Percentiles rank a stretch among this genome's conserved stretches.
Conservation (phyloP, 2,113 vertebrate genomes). For the Charina bottae region DNA sequence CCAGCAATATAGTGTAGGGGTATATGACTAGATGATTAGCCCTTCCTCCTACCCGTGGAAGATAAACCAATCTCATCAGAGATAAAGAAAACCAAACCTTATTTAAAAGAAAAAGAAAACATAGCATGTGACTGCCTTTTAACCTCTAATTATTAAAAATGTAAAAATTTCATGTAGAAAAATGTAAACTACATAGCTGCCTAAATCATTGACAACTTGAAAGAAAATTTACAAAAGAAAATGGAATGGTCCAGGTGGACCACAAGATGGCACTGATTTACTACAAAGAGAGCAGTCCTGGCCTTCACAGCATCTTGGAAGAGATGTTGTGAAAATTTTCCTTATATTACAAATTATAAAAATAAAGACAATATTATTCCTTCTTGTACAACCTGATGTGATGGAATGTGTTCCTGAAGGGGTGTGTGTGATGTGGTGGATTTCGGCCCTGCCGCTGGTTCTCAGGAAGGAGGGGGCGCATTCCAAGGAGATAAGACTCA, state of each 20-base stretch:
- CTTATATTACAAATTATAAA: not conserved
- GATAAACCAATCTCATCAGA: not conserved
- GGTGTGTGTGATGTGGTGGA: too few species aligned
- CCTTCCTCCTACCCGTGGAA: too few species aligned
- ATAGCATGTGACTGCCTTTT: not conserved
- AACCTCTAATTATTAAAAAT: not conserved
- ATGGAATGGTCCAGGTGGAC: not conserved
- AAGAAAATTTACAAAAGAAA: not conserved
- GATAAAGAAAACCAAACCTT: not conserved
- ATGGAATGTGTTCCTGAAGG: too few species aligned
- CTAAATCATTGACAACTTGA: not conserved
- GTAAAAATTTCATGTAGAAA: not conserved
- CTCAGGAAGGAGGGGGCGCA: too few species aligned
- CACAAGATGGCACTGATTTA: not conserved
- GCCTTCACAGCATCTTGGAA: not conserved
- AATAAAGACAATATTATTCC: not conserved
- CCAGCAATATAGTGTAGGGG: too few species aligned
- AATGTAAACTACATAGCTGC: not conserved
- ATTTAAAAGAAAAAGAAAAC: not conserved
- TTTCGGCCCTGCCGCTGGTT: too few species aligned
- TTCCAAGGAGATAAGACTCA: too few species aligned
- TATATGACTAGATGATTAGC: too few species aligned
- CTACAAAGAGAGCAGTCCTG: not conserved
- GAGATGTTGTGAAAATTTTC: not conserved
- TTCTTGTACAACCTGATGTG: too few species aligned